Conservation (phyloP, 2,797 vertebrate species). For the Poecilia picta region DNA sequence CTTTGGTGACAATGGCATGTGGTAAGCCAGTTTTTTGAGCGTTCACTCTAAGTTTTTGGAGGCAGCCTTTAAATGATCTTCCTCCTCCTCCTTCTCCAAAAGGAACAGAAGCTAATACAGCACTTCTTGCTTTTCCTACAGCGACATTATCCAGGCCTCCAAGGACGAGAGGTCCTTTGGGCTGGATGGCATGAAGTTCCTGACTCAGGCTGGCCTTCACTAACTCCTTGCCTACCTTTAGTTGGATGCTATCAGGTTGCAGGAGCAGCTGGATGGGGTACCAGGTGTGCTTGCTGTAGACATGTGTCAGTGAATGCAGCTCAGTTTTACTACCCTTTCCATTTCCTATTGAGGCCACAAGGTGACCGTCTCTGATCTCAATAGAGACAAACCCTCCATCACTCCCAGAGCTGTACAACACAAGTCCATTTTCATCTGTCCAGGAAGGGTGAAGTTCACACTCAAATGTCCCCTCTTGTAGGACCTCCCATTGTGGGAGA, state of each 20-base stretch:
- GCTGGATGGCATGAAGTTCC: constrained; percentile 69
- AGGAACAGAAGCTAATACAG: constrained; percentile 48
- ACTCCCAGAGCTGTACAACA: constrained; percentile 85
- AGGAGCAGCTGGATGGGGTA: constrained; percentile 82
- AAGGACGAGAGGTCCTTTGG: constrained; percentile 83
- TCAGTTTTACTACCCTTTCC: constrained; percentile 70
- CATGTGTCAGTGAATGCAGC: constrained; percentile 75
- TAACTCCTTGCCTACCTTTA: constrained; percentile 83
- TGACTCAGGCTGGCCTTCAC: constrained; percentile 73
- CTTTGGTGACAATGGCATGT: constrained; percentile 84
- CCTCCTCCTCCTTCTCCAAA: constrained; percentile 62
- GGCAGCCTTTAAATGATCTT: constrained; percentile 90
- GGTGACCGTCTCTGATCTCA: constrained; percentile 83
- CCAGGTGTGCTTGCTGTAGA: constrained; percentile 83
- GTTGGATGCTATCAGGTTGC: constrained; percentile 75
- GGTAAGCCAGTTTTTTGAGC: constrained; percentile 82
- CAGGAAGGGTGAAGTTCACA: constrained; percentile 80
- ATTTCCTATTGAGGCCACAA: constrained; percentile 80
- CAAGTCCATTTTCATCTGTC: constrained; percentile 77
- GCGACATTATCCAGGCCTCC: constrained; percentile 83
- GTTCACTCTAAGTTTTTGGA: constrained; percentile 83
- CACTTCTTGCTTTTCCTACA: constrained; percentile 66
- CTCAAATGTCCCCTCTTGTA: constrained; percentile 78
- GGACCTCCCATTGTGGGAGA: constrained; percentile 82
- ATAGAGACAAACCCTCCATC: constrained; percentile 84